phyloP scores from a whole-genome alignment of 2,113 vertebrate genomes.

The Cheirogaleus medius region DNA sequence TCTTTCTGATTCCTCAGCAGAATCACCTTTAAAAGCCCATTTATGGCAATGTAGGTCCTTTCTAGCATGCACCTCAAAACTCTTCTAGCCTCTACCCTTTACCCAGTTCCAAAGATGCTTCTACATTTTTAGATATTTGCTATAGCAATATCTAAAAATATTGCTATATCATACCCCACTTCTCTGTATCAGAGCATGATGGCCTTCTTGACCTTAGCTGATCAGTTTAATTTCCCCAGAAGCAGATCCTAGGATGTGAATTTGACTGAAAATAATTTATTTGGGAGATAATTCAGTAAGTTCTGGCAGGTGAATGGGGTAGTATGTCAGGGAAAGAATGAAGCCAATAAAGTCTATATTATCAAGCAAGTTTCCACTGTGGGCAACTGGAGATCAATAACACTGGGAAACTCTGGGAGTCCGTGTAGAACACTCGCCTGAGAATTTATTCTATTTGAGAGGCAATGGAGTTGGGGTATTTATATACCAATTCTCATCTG shows the following conservation, averaged over 20 bases:
- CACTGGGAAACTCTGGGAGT: not conserved
- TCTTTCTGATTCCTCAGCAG: not conserved
- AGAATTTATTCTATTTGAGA: not conserved
- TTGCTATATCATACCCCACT: too few relatives aligned
- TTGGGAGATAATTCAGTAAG: constrained; percentile 20
- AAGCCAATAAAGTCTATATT: not conserved
- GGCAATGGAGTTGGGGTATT: not conserved
- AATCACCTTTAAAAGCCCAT: not conserved
- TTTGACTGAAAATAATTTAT: constrained; percentile 22
- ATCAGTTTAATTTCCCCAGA: not conserved
- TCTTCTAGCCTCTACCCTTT: not conserved
- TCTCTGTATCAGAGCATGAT: not conserved
- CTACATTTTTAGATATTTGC: not conserved
- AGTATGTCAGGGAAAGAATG: not conserved
- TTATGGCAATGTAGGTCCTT: not conserved
- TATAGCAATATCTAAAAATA: too few relatives aligned
- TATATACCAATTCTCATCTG: not conserved
- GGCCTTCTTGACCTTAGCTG: not conserved
- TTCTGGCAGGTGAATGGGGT: not conserved
- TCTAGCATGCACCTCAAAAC: not conserved
- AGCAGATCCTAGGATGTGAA: not conserved
- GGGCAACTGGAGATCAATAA: not conserved
- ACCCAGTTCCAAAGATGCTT: not conserved
- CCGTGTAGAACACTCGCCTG: not conserved
- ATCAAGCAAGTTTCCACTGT: not conserved